These are phyloP conservation scores for Pterocles burchelli DNA, from an alignment of 2,113 vertebrate genomes.

Conservation along the genomic window DNA sequence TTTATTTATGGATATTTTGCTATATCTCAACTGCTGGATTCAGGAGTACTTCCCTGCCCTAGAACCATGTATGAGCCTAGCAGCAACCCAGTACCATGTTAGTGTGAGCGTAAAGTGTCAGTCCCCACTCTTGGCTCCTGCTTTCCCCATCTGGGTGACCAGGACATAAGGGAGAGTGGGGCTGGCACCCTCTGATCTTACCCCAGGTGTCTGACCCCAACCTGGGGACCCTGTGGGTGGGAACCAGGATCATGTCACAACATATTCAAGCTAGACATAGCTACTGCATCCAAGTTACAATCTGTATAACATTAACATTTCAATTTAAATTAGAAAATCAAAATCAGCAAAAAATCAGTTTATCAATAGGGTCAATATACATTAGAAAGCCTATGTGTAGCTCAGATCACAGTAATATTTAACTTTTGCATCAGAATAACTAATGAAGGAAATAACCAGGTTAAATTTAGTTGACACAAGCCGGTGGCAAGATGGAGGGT, in stretches of 20 bases:
- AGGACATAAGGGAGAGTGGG: rapidly evolving
- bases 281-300: neutral
- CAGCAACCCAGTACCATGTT: neutral
- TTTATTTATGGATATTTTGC: neutral
- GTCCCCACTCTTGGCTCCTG: neutral
- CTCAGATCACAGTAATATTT: neutral
- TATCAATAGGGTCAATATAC: neutral
- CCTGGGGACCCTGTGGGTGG: neutral
- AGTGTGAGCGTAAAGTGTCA: rapidly evolving
- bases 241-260: neutral
- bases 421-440: neutral
- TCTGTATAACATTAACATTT: neutral
- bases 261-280: neutral
- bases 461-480: neutral
- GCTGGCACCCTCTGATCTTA: neutral
- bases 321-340: neutral
- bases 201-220: neutral
- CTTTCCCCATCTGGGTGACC: neutral
- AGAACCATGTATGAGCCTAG: neutral
- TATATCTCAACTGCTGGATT: neutral
- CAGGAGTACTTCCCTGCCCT: neutral
- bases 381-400: neutral
- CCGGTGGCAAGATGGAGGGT: neutral
- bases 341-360: neutral
- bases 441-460: neutral